Conservation (phyloP, 1,140 invertebrate genomes). For the Zaprionus taronus region DNA sequence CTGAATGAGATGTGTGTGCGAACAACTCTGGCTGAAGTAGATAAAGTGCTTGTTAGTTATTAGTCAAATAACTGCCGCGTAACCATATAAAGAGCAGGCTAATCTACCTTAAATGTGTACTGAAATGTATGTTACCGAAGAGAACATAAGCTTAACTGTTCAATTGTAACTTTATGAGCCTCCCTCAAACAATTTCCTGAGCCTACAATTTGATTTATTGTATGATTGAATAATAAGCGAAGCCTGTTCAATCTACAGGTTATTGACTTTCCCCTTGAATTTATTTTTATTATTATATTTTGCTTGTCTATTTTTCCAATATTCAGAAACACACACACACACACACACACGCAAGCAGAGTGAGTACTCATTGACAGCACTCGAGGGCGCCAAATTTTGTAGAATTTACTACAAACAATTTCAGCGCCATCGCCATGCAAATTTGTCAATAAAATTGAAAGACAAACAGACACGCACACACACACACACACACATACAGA, state of each 20-base stretch:
- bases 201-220: background rate
- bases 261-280: slow-evolving; percentile 18
- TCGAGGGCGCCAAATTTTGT: slow-evolving; percentile 34
- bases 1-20: background rate
- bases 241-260: slow-evolving; percentile 10
- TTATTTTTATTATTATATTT: slow-evolving; percentile 9
- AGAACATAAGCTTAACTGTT: too few species aligned
- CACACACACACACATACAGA: slow-evolving; percentile 17
- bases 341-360: background rate
- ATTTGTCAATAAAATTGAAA: slow-evolving; percentile 68
- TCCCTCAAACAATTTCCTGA: background rate
- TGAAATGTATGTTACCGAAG: background rate
- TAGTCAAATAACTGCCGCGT: background rate
- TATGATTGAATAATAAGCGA: slow-evolving; percentile 8
- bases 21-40: background rate
- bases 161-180: too few species aligned
- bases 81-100: background rate
- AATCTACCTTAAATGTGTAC: background rate
- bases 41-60: background rate
- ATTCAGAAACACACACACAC: slow-evolving; percentile 12
- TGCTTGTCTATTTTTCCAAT: slow-evolving; percentile 15
- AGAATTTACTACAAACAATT: slow-evolving; percentile 46
- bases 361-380: slow-evolving; percentile 40
- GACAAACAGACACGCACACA: slow-evolving; percentile 34
- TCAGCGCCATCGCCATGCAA: slow-evolving; percentile 58